Evolutionary conservation across 2,113 vertebrate genomes (phyloP).

Genomic region (Platichthys stellatus): DNA sequence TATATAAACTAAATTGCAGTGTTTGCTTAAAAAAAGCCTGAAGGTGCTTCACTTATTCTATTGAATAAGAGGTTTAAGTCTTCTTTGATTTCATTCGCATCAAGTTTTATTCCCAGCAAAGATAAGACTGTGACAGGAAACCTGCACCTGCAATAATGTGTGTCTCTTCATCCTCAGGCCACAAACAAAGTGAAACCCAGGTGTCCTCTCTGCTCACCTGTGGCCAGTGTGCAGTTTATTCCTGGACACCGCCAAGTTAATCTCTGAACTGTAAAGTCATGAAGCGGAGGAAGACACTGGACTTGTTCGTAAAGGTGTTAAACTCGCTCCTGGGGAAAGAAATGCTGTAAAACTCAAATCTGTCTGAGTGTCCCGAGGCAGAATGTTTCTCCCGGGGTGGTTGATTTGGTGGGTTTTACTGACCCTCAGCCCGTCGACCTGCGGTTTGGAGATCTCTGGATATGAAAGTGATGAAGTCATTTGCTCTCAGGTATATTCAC

Average conservation of each 20-base stretch:
- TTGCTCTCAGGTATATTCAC: slow-evolving; percentile 69
- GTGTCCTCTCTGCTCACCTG: neutral
- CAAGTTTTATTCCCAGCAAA: neutral
- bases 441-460: slow-evolving; percentile 31
- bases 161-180: slow-evolving; percentile 15
- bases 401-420: slow-evolving; percentile 42
- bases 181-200: slow-evolving; percentile 1
- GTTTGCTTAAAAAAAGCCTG: no score
- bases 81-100: no score
- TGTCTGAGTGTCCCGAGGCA: neutral
- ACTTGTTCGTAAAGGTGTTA: slow-evolving; percentile 21
- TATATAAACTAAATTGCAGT: no score
- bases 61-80: no score
- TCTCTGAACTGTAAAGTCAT: neutral
- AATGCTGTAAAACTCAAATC: slow-evolving; percentile 8
- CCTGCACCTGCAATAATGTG: neutral
- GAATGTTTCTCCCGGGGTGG: slow-evolving; percentile 53
- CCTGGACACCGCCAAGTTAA: neutral
- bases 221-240: neutral
- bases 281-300: slow-evolving; percentile 3
- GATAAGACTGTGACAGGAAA: neutral
- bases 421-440: neutral
- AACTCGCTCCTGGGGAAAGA: neutral
- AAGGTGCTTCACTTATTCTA: no score
- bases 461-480: slow-evolving; percentile 33